Evolutionary conservation across 2,888 invertebrate genomes (phyloP).

Genomic region (Lasioglossum malachurum): DNA sequence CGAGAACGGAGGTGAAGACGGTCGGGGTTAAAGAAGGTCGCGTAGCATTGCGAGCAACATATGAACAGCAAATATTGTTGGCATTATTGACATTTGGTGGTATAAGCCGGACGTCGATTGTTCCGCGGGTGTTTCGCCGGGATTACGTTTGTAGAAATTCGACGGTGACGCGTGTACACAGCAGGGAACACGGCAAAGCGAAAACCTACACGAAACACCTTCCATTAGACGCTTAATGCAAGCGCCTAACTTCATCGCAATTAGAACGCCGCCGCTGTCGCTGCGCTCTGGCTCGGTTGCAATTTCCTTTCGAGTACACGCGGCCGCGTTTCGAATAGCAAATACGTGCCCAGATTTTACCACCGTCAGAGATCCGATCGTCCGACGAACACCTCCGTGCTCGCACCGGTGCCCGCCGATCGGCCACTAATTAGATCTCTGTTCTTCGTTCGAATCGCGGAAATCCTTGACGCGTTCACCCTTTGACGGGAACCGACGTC

Average conservation of each 20-base stretch:
- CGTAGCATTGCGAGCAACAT: background rate
- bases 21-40: background rate
- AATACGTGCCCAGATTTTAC: conserved; percentile 55
- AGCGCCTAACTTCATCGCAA: conserved; percentile 68
- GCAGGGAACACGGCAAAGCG: conserved; percentile 36
- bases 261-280: conserved; percentile 48
- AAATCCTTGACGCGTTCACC: background rate
- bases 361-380: conserved; percentile 3
- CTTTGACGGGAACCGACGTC: background rate
- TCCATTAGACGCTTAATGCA: conserved; percentile 68
- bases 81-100: conserved; percentile 6
- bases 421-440: conserved; percentile 26
- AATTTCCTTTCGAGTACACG: conserved; percentile 67
- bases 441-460: background rate
- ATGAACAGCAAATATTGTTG: too few relatives aligned
- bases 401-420: conserved; percentile 6
- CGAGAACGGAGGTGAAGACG: background rate
- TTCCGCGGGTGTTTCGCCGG: conserved; percentile 15
- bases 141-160: conserved; percentile 44
- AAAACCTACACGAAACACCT: conserved; percentile 62
- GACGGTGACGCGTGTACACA: conserved; percentile 23
- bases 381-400: background rate
- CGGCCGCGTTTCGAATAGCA: conserved; percentile 63
- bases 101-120: conserved; percentile 8
- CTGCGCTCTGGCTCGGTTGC: conserved; percentile 45